Conservation (phyloP, 2,888 invertebrate species). For the Odontomyia ornata region DNA sequence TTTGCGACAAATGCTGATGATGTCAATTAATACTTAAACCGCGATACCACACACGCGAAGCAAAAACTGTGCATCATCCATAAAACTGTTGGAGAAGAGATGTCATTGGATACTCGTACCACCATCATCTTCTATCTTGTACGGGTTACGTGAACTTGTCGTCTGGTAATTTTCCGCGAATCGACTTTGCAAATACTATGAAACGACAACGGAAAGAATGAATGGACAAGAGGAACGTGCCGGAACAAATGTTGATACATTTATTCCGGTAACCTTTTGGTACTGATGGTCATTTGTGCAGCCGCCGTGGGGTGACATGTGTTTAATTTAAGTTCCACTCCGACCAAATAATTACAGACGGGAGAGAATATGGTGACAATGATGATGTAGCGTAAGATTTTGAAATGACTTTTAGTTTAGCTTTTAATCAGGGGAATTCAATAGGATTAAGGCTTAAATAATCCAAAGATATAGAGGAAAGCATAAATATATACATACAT, state of each 20-base stretch:
- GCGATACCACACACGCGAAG: conserved; percentile 14
- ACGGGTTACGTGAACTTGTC: neutral
- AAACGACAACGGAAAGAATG: neutral
- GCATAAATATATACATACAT: too few relatives aligned
- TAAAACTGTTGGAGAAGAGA: neutral
- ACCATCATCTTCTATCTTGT: neutral
- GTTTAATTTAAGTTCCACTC: neutral
- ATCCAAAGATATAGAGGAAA: too few relatives aligned
- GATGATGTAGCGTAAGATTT: too few relatives aligned
- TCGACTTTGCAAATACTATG: neutral
- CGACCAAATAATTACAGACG: too few relatives aligned
- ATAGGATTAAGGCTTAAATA: too few relatives aligned
- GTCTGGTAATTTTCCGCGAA: neutral
- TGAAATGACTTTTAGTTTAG: too few relatives aligned
- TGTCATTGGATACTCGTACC: neutral
- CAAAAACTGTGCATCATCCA: neutral
- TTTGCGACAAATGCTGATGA: neutral
- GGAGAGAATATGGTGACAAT: too few relatives aligned
- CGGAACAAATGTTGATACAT: too few relatives aligned
- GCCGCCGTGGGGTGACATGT: conserved; percentile 1
- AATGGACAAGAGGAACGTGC: too few relatives aligned
- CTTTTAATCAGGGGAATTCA: too few relatives aligned
- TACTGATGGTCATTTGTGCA: neutral
- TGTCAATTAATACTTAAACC: conserved; percentile 10
- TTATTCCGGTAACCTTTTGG: too few relatives aligned